Evolutionary conservation across 1,140 invertebrate species (phyloP), one percentile per base, ranked within the genome.

Genomic region (Maniola jurtina): DNA sequence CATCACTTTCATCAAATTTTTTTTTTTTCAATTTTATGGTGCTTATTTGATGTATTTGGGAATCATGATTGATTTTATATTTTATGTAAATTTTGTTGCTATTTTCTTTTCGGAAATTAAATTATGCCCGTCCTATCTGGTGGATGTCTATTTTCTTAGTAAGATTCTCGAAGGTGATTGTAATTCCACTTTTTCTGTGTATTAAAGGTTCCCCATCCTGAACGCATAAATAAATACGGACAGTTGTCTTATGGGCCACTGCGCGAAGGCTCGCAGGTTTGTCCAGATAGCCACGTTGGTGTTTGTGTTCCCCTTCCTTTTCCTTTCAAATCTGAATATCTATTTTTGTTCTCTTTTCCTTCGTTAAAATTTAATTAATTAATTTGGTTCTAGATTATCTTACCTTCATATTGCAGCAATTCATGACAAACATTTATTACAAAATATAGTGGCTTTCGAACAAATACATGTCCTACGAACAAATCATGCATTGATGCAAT

Each of bases 221-320:
- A 91, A 89, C 87, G 90, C 88, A 86, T 91, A 78, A 89, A 89
- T 91, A 92, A 92, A 91, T 91, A 90, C 79, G 89, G 90, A 80
- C 90, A 89, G 89, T 89, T 91, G 77, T 86, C 86, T 81, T 91
- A 91, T 90, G 87, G 89, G 81, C 88, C 86, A 88, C 89, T 87
- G 84, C 88, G 86, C 80, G 89, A 91, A 81, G 86, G 84, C 84
- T 91, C 90, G 70, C 90, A 91, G 90, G 90, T 91, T 91, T 89
- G 90, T 91, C 89, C 88, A 76, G 77, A 70, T 72, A 73, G 86
- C 86, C 86, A 86, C 83, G 84, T 90, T 88, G 84, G 80, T 90
- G 87, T 90, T 91, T 90, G 88, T 92, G 81, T 75, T 84, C 84
- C 86, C 83, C 76, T 80, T 82, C 80, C 78, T 78, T 71, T 83